phyloP scores from a whole-genome alignment of 1,140 invertebrate genomes.

The Magallana ariakensis region DNA sequence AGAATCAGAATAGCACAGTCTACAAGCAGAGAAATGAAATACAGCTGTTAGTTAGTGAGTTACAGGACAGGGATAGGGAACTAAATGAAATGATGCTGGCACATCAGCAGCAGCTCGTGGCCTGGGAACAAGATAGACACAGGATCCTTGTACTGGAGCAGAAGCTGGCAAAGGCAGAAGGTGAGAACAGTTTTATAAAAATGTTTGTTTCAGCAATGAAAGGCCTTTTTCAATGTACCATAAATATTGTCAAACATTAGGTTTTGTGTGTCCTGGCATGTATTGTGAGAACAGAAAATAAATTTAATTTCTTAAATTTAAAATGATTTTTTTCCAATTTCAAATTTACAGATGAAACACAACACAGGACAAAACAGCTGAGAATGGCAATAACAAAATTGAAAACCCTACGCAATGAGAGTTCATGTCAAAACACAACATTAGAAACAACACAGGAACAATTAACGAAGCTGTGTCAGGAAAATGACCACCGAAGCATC shows the following conservation, averaged over 20 bases:
- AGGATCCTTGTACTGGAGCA: constrained; percentile 64
- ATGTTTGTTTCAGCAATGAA: too few species aligned
- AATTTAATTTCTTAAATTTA: too few species aligned
- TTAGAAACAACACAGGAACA: constrained; percentile 57
- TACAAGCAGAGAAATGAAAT: constrained; percentile 75
- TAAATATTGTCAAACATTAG: too few species aligned
- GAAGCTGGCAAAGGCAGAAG: constrained; percentile 61
- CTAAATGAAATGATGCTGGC: constrained; percentile 73
- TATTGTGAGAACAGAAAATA: too few species aligned
- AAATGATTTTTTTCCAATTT: not conserved
- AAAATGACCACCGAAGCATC: constrained; percentile 56
- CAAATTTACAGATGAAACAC: constrained; percentile 57
- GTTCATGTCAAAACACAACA: constrained; percentile 51
- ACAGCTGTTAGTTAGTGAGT: constrained; percentile 71
- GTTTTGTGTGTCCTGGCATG: too few species aligned
- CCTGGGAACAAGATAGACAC: constrained; percentile 75
- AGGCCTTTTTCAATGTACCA: too few species aligned
- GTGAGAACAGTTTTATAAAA: constrained; percentile 40
- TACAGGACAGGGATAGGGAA: constrained; percentile 72
- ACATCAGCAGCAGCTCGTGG: constrained; percentile 72
- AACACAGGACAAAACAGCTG: constrained; percentile 59
- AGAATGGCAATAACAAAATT: constrained; percentile 58
- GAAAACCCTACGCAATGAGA: constrained; percentile 56
- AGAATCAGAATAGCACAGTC: constrained; percentile 67
- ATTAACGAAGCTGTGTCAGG: constrained; percentile 55